phyloP scores from a whole-genome alignment of 2,797 vertebrate genomes.

The Channallabes apus region DNA sequence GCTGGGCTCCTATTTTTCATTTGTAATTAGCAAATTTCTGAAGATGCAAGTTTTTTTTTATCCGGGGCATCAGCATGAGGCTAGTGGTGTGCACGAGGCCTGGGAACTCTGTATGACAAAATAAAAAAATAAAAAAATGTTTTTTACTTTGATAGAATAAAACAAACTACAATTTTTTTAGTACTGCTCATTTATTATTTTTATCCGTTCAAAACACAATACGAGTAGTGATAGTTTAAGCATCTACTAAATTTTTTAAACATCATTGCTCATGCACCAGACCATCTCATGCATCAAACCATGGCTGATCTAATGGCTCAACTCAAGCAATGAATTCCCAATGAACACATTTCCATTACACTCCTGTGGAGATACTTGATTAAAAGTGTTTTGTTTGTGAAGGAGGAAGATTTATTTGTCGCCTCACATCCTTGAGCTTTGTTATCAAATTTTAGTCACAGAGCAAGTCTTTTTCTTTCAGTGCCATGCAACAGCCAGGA shows the following conservation, averaged over 20 bases:
- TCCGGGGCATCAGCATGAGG: neutral
- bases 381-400: neutral
- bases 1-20: neutral
- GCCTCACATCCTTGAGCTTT: neutral
- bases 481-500: neutral
- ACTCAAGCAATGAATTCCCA: neutral
- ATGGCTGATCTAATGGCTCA: neutral
- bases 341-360: conserved; percentile 1
- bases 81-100: neutral
- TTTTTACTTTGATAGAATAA: neutral
- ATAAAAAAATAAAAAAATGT: neutral
- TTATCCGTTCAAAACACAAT: neutral
- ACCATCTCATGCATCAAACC: neutral
- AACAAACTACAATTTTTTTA: too few relatives aligned
- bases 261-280: neutral
- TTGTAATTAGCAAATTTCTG: neutral
- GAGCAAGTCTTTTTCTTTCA: neutral
- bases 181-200: neutral
- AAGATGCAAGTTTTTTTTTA: neutral
- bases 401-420: neutral
- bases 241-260: conserved; percentile 29
- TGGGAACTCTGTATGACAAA: neutral
- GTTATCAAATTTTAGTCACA: neutral
- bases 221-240: neutral
- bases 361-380: neutral